Base-by-base conservation (phyloP, 2,113 vertebrate species). In the Heterotis niloticus region DNA sequence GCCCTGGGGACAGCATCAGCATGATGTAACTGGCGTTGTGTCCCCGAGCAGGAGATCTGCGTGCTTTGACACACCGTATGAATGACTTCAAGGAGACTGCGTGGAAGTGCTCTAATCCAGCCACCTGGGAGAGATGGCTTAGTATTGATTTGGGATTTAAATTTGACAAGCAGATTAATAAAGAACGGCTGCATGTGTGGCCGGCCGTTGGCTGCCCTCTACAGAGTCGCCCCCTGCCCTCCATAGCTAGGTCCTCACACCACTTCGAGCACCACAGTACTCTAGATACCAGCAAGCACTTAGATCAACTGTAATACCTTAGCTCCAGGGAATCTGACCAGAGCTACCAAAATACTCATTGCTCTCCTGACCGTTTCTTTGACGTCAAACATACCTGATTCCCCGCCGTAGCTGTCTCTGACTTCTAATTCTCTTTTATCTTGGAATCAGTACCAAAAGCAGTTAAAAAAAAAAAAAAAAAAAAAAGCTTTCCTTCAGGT, bases 111-210 rank as follows among this genome's bases (percentile, higher is more conserved):
- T 82, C 84, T 83, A 84, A 86, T 82, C 80, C 80, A 78, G 79
- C 82, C 79, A 76, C 79, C 79, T 78, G 75, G 78, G 78, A 81
- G 80, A 82, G 81, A 79, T 64, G 67, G 68, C 67, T 78, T 81
- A 72, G 75, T 78, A 83, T 86, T 73, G 82, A 84, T 83, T 80
- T 56, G 54, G 70, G 71, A 64, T 79, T 82, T 76, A 82, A 81
- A 74, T 81, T 80, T 81, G 79, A 86, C 83, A 83, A 79, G 75
- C 83, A 82, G 80, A 86, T 84, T 84, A 84, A 83, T 84, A 84
- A 80, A 76, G 76, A 81, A 76, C 44, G 28, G 66, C 81, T 78
- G 65, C 67, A 7, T 7, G 76, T 81, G 78, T 77, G 64, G 65
- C 68, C 11, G 68, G 51, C 51, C 17, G 26, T 26, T 54, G 34